Conservation (phyloP, 2,113 vertebrate species). For the Struthio camelus region DNA sequence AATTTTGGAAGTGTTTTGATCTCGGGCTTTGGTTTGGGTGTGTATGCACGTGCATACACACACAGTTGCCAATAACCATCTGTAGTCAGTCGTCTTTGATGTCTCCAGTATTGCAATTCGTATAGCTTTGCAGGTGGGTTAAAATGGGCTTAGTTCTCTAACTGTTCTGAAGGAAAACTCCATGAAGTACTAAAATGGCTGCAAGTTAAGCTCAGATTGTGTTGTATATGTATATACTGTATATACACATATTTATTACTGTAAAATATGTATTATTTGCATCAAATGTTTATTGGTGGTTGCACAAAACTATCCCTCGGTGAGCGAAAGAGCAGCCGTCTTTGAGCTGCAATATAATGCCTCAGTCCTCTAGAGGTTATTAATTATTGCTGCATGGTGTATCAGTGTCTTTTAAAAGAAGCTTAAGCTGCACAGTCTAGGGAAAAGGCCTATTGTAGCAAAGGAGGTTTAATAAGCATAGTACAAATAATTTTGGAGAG, state of each 20-base stretch:
- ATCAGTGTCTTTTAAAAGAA: conserved; percentile 14
- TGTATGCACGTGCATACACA: not conserved
- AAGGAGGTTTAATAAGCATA: conserved; percentile 36
- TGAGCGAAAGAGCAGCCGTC: not conserved
- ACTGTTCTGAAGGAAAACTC: not conserved
- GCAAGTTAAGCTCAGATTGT: not conserved
- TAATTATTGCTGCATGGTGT: conserved; percentile 52
- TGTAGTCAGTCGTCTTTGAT: not conserved
- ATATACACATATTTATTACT: not conserved
- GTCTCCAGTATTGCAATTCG: not conserved
- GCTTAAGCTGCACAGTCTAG: not conserved
- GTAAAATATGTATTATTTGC: not conserved
- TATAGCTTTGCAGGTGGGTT: not conserved
- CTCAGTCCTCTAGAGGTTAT: conserved; percentile 30
- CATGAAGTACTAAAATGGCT: not conserved
- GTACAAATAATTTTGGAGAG: conserved; percentile 20
- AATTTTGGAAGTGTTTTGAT: not conserved
- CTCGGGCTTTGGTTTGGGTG: not conserved
- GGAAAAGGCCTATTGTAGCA: not conserved
- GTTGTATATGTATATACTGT: not conserved
- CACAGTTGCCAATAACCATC: not conserved
- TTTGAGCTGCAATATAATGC: conserved; percentile 15
- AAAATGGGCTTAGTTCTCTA: not conserved
- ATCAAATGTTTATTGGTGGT: conserved; percentile 2
- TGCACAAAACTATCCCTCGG: conserved; percentile 16